phyloP scores from a whole-genome alignment of 2,797 vertebrate species.

The Anguilla obscura region DNA sequence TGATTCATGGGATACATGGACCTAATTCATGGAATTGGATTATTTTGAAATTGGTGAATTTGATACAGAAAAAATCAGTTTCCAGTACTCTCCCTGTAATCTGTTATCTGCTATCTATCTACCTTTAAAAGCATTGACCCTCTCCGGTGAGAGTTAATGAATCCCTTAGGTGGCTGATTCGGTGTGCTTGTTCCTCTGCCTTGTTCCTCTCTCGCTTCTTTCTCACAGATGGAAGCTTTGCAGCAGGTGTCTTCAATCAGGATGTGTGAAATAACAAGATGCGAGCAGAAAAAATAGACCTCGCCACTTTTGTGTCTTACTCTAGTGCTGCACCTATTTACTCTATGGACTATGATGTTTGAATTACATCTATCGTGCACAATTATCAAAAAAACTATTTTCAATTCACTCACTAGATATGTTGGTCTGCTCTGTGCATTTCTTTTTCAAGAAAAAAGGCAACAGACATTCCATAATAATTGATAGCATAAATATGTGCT shows the following conservation, averaged over 20 bases:
- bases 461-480: not conserved
- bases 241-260: not conserved
- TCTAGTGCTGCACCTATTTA: not conserved
- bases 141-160: slow-evolving; percentile 18
- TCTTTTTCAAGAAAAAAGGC: not conserved
- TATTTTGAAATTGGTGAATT: slow-evolving; percentile 35
- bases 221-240: not conserved
- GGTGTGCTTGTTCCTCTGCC: not conserved
- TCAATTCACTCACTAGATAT: not conserved
- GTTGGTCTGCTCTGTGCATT: not conserved
- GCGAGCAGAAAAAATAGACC: not conserved
- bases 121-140: slow-evolving; percentile 31
- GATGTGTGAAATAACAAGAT: slow-evolving; percentile 6
- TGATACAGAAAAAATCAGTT: slow-evolving; percentile 21
- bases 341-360: not conserved
- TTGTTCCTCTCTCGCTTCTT: slow-evolving; percentile 5
- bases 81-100: not conserved
- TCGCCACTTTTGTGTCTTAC: not conserved
- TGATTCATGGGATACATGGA: slow-evolving; percentile 42
- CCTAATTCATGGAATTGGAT: slow-evolving; percentile 47
- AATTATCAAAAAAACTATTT: not conserved
- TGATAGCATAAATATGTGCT: not conserved
- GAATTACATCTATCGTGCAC: not conserved
- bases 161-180: slow-evolving; percentile 15
- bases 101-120: not conserved